These are phyloP conservation scores for Misgurnus mizolepis DNA, from an alignment of 2,113 vertebrate genomes.

Conservation along the genomic window DNA sequence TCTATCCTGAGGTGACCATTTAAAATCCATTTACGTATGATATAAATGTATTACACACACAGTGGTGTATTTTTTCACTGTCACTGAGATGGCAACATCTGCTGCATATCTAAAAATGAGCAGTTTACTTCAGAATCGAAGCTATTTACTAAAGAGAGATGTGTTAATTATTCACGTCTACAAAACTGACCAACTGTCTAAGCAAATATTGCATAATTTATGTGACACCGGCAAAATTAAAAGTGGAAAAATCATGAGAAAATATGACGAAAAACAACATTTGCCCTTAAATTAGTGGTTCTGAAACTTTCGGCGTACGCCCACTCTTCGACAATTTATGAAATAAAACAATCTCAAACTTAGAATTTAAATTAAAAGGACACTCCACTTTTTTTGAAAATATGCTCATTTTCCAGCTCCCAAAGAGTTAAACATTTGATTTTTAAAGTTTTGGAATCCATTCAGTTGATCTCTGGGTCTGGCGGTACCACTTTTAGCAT, in stretches of 20 bases:
- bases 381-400: too few relatives aligned
- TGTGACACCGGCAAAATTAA: conserved; percentile 40
- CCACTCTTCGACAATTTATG: too few relatives aligned
- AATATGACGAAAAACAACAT: too few relatives aligned
- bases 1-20: not conserved
- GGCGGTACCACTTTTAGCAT: too few relatives aligned
- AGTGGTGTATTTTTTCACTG: not conserved
- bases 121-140: not conserved
- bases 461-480: too few relatives aligned
- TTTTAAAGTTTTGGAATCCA: too few relatives aligned
- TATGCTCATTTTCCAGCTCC: too few relatives aligned
- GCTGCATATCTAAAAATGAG: conserved; percentile 37
- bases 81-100: not conserved
- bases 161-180: conserved; percentile 42
- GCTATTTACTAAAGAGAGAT: not conserved
- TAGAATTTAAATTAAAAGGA: too few relatives aligned
- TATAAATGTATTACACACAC: not conserved
- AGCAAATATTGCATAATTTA: not conserved
- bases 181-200: not conserved
- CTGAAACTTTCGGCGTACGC: too few relatives aligned
- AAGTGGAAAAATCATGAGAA: not conserved
- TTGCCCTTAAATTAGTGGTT: too few relatives aligned
- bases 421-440: too few relatives aligned
- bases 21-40: not conserved
- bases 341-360: too few relatives aligned